Base-by-base conservation (phyloP, 64 coral and sea anemone species). In the Pachyseris speciosa region DNA sequence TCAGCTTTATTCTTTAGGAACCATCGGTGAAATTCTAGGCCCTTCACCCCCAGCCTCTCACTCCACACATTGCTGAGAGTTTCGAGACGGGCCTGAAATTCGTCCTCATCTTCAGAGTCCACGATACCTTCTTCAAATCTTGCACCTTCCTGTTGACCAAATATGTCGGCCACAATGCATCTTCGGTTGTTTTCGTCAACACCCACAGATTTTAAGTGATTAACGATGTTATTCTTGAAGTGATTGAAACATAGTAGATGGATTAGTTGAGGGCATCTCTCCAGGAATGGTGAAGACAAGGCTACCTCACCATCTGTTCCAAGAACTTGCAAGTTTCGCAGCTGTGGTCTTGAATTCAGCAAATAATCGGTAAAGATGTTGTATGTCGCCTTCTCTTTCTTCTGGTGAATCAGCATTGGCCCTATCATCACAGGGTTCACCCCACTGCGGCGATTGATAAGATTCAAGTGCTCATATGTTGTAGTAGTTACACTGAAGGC, bases 371-470 rank as follows among this genome's bases (percentile, higher is more conserved):
- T 48, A 37, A 89, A 55, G 2, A 60, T 39, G 9, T 22, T 47
- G 57, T 36, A 89, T 25, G 70, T 34, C 12, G 19, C 27, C 53
- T 89, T 76, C 32, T 90, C 64, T 69, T 80, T 90, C 42, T 80
- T 32, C 32, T 80, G 74, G 31, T 90, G 75, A 43, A 68, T 67
- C 11, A 69, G 11, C 13, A 90, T 31, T 28, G 88, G 88, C 38
- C 75, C 88, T 48, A 80, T 24, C 74, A 90, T 69, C 13, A 70
- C 38, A 13, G 88, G 74, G 20, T 65, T 37, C n/a, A 22, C 20
- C 3, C 88, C 74, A 67, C 41, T 80, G 16, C 20, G 19, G 15
- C 74, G 10, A 19, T n/a, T 70, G 16, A 81, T 15, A 44, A 90
- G 58, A 13, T 50, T 37, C 33, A 90, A 41, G 44, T 90, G 73